Evolutionary conservation across 2,113 vertebrate species (phyloP), one percentile per base, ranked within the genome.

Genomic region (Ictalurus punctatus): DNA sequence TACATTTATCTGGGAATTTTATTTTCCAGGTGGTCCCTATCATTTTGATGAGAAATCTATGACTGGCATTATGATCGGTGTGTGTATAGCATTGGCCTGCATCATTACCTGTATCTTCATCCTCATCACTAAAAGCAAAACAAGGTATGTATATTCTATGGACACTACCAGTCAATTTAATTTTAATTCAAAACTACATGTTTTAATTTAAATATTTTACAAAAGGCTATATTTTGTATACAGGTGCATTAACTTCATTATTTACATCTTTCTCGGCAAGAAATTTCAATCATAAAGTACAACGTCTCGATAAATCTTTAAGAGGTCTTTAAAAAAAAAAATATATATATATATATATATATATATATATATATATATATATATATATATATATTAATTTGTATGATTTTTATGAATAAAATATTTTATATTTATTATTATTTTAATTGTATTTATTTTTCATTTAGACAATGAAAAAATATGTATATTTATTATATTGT

Each of bases 71-170:
- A 94, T 98, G 73, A 96, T 96, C 0, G 98, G 98, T 1, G 98
- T 99, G 88, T 97, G 97, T 95, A 99, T 99, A 80, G 98, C 98
- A 59, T 91, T 99, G 94, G 95, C 96, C 85, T 99, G 98, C 92
- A 99, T 99, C 86, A 92, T 98, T 71, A 93, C 98, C 93, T 99
- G 98, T 93, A 93, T 97, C 86, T 94, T 99, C 91, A 98, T 99
- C 94, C 94, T 99, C 91, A 96, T 99, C 89, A 97, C 95, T 91
- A 96, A 97, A 82, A 96, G 96, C 87, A 96, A 96, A 95, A 95
- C 96, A 92, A 98, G 97, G 98, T 99, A 94, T 8, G 94, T 52
- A 30, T 40, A n/a, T 69, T 14, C 5, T 8, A 82, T 27, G 9
- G 30, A 61, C 30, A 52, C 7, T 23, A 81, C 6, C 2, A 58